Evolutionary conservation across 23 tunicate genomes (phyloP), one percentile per base, ranked within the genome.

Genomic region (Phallusia fumigata): DNA sequence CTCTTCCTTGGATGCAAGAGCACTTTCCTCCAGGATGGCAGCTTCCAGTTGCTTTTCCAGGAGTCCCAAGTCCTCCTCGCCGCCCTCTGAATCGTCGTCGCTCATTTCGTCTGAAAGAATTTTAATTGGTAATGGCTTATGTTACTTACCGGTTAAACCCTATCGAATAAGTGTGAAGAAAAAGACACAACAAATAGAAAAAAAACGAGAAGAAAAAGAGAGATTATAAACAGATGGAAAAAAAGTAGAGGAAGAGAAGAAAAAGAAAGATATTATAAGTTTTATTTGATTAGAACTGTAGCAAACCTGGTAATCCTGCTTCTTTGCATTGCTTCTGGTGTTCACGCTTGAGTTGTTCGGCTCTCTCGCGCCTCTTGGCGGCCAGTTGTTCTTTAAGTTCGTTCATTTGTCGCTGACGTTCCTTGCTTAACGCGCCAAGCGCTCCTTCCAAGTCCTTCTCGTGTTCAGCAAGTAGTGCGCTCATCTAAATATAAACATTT

Each of bases 321-420:
- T 87, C 79, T 64, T 87, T 79, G 85, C 91, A 76, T 53, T 92
- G 91, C 73, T 87, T 81, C 30, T 74, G 52, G 77, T 92, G 97
- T 18, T 40, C 82, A 30, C 84, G 24, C 11, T 82, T 81, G 36
- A 94, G 84, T 32, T 85, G 84, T 21, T 69, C 49, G 65, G 80
- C 90, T 82, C 85, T 94, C 81, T 82, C 88, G 53, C 74, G 73
- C 26, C 98, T 64, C 86, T 86, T 94, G 0, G 90, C 90, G 24
- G 90, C 94, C 51, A 94, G 88, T 74, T 94, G 93, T 35, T 89
- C 90, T 76, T 87, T 82, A 64, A 94, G 83, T 64, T 89, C 94
- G 64, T 81, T 89, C 98, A 94, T 94, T 76, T 94, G 98, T 28
- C 90, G 80, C 1, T 64, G 50, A 31, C 93, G 52, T 79, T 94